Conservation (phyloP, 2,113 vertebrate species). For the Ursus arctos region DNA sequence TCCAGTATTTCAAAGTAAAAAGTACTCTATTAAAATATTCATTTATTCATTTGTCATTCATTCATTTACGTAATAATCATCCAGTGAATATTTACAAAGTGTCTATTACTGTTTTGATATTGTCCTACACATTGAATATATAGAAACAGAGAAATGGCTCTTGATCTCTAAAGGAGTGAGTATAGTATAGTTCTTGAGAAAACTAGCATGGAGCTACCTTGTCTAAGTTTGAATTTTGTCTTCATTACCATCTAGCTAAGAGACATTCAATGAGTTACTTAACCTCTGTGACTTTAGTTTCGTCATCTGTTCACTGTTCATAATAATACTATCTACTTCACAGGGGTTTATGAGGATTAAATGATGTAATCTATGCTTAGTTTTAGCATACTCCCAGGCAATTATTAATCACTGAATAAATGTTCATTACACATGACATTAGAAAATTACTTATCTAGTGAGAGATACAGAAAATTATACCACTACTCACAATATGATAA, state of each 20-base stretch:
- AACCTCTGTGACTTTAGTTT: neutral
- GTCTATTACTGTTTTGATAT: neutral
- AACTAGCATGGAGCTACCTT: neutral
- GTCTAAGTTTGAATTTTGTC: conserved; percentile 3
- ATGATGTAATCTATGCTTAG: neutral
- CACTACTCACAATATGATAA: neutral
- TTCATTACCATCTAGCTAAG: neutral
- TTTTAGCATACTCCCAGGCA: neutral
- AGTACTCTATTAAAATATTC: neutral
- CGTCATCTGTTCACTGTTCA: neutral
- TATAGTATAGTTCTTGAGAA: neutral
- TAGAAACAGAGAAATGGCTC: neutral
- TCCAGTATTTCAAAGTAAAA: neutral
- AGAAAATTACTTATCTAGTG: neutral
- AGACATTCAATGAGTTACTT: neutral
- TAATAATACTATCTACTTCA: neutral
- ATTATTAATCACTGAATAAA: neutral
- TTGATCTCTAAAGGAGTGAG: neutral
- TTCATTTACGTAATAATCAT: neutral
- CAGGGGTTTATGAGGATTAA: neutral
- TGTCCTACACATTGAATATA: neutral
- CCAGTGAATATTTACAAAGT: neutral
- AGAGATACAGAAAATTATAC: neutral
- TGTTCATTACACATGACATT: neutral
- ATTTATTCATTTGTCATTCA: neutral